Percentiles rank a stretch among this genome's conserved stretches.
These are phyloP conservation scores for Melanotus villosus DNA, from an alignment of 2,888 invertebrate species.

Conservation along the genomic window DNA sequence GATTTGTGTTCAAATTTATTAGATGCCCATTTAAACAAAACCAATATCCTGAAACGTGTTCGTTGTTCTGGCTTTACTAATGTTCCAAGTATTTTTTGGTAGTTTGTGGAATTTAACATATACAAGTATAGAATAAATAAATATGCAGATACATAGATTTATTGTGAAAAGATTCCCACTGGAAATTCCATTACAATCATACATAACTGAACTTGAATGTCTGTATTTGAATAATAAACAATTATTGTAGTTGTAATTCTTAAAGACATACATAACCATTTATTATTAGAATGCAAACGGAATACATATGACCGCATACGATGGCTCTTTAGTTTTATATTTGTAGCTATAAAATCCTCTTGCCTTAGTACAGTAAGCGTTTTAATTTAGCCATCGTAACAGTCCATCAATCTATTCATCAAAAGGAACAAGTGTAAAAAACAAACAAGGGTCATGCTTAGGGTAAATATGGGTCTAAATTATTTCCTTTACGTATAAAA, in stretches of 20 bases:
- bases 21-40: too few species aligned
- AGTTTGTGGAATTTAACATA: conserved; percentile 20
- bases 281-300: conserved; percentile 56
- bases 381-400: conserved; percentile 43
- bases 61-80: too few species aligned
- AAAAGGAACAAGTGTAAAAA: conserved; percentile 69
- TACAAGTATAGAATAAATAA: conserved; percentile 36
- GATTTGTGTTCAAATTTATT: too few species aligned
- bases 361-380: conserved; percentile 33
- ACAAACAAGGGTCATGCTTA: conserved; percentile 66
- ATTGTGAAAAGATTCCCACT: conserved; percentile 56
- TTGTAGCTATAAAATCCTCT: conserved; percentile 46
- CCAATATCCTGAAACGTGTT: too few species aligned
- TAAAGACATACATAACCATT: conserved; percentile 57
- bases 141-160: conserved; percentile 23
- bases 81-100: conserved; percentile 15
- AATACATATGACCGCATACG: conserved; percentile 54
- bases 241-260: conserved; percentile 60
- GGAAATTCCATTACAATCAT: conserved; percentile 60
- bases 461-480: conserved; percentile 67
- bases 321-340: conserved; percentile 45
- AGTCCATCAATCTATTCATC: conserved; percentile 63
- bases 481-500: conserved; percentile 69
- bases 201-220: conserved; percentile 60
- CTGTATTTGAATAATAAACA: conserved; percentile 60